These are phyloP conservation scores for Poecilia wingei DNA, from an alignment of 2,797 vertebrate genomes.

Conservation along the genomic window DNA sequence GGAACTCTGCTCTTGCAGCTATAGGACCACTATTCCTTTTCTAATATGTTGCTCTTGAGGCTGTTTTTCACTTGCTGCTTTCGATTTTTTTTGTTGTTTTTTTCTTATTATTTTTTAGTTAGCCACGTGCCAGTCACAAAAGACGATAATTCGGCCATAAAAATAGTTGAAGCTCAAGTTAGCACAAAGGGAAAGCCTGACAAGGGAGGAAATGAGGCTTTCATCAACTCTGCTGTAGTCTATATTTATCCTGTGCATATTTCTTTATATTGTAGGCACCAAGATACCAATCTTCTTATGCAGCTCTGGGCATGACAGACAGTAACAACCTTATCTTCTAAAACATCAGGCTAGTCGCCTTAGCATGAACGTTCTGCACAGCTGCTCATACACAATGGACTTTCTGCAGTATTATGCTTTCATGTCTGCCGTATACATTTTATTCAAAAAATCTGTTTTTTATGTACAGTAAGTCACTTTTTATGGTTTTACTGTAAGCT, in stretches of 20 bases:
- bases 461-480: neutral
- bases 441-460: neutral
- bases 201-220: conserved; percentile 23
- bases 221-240: conserved; percentile 25
- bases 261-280: conserved; percentile 16
- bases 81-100: neutral
- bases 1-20: conserved; percentile 24
- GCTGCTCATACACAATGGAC: neutral
- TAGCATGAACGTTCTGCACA: conserved; percentile 15
- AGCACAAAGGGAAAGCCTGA: conserved; percentile 9
- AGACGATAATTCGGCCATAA: neutral
- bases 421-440: conserved; percentile 7
- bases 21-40: conserved; percentile 18
- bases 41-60: conserved; percentile 31
- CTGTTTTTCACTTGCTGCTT: conserved; percentile 30
- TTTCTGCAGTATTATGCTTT: neutral
- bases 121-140: conserved; percentile 15
- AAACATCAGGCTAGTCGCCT: conserved; percentile 8
- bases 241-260: conserved; percentile 31
- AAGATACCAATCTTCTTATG: conserved; percentile 23
- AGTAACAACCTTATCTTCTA: conserved; percentile 1
- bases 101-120: conserved; percentile 18
- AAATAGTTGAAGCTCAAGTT: neutral
- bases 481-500: conserved; percentile 24
- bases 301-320: conserved; percentile 10